Conservation (phyloP, 2,888 invertebrate species). For the Synanthedon vespiformis region DNA sequence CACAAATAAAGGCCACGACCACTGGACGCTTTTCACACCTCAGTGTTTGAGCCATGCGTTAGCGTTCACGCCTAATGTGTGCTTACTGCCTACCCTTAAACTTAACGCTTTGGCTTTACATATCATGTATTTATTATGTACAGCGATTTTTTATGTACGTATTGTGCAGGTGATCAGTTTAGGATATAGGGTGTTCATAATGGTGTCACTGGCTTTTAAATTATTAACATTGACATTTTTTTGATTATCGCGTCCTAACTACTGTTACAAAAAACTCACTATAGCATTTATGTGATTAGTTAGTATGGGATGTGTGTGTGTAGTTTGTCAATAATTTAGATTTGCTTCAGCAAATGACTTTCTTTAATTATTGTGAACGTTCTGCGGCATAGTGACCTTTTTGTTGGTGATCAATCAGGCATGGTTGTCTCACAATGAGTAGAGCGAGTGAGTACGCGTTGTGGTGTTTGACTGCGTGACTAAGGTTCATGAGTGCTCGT, state of each 20-base stretch:
- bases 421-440: conserved; percentile 9
- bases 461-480: conserved; percentile 33
- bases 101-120: conserved; percentile 57
- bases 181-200: too few relatives aligned
- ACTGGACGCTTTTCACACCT: conserved; percentile 63
- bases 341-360: too few relatives aligned
- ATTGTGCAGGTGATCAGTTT: too few relatives aligned
- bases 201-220: too few relatives aligned
- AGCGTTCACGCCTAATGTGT: conserved; percentile 64
- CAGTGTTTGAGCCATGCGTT: conserved; percentile 56
- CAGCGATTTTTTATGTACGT: neutral
- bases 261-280: too few relatives aligned
- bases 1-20: conserved; percentile 47
- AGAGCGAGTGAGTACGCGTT: neutral
- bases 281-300: too few relatives aligned
- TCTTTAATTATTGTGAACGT: conserved; percentile 1
- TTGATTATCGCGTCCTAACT: too few relatives aligned
- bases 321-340: too few relatives aligned
- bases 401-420: conserved; percentile 32
- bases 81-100: conserved; percentile 43
- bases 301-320: too few relatives aligned
- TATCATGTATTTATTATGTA: conserved; percentile 52
- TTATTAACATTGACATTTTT: too few relatives aligned
- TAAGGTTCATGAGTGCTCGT: conserved; percentile 38
- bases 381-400: conserved; percentile 21